Conservation (phyloP, 2,113 vertebrate genomes). For the Sialia sialis region DNA sequence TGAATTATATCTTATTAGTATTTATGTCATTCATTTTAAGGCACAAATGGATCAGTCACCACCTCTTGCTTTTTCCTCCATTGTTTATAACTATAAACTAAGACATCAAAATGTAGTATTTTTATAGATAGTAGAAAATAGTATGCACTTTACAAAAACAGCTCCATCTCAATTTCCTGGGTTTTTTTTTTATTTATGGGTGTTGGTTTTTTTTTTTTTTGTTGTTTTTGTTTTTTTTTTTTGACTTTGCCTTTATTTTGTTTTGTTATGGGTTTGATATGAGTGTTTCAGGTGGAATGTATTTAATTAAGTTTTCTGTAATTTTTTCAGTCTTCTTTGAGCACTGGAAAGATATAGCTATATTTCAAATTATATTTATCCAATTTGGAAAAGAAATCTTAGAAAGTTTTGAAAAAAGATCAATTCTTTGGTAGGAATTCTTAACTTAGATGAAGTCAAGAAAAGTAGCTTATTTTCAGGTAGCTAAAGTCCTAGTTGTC, state of each 20-base stretch:
- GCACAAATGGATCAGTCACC: not conserved
- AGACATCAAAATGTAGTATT: not conserved
- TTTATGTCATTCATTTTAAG: not conserved
- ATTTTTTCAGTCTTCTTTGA: not conserved
- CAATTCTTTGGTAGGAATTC: not conserved
- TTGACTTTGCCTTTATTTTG: not conserved
- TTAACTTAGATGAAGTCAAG: not conserved
- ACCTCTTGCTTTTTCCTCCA: not conserved
- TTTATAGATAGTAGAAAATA: not conserved
- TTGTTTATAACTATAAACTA: not conserved
- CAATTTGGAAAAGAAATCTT: not conserved
- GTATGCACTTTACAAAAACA: not conserved
- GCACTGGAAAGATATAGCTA: not conserved
- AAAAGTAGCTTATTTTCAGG: not conserved
- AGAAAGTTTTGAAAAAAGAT: not conserved
- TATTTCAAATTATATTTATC: not conserved
- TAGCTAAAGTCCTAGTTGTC: not conserved
- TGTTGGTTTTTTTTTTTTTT: too few species aligned
- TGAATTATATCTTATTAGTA: slow-evolving; percentile 14
- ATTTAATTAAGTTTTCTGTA: not conserved
- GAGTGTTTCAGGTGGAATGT: not conserved
- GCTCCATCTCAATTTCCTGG: not conserved
- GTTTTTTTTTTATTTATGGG: too few species aligned
- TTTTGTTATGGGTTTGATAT: not conserved
- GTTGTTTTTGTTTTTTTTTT: not conserved